These are phyloP conservation scores for Psylliodes chrysocephalus DNA, from an alignment of 2,888 invertebrate species.

Conservation along the genomic window DNA sequence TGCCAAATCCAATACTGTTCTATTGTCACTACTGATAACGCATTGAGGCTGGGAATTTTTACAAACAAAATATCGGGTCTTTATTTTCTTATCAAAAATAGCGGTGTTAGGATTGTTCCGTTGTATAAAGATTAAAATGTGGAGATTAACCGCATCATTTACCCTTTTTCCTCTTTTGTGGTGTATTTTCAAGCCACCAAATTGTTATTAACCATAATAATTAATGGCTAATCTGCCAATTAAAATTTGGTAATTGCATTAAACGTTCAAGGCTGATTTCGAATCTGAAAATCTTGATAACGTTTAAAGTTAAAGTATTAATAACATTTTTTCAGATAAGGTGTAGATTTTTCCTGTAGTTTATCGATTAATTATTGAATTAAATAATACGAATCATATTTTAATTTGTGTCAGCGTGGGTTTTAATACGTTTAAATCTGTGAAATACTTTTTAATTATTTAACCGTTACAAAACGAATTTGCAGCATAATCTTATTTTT, in stretches of 20 bases:
- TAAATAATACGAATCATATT: too few relatives aligned
- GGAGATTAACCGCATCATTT: conserved; percentile 21
- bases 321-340: neutral
- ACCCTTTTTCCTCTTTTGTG: conserved; percentile 14
- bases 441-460: too few relatives aligned
- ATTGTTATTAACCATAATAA: conserved; percentile 4
- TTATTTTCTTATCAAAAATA: conserved; percentile 18
- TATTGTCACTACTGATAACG: conserved; percentile 12
- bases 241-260: conserved; percentile 3
- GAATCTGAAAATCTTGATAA: neutral
- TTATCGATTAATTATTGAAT: neutral
- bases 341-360: neutral
- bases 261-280: neutral
- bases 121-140: conserved; percentile 19
- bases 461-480: too few relatives aligned
- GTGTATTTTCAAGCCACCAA: conserved; percentile 1
- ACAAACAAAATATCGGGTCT: conserved; percentile 14
- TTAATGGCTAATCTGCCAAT: conserved; percentile 4
- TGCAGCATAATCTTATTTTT: too few relatives aligned
- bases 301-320: conserved; percentile 1
- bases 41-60: conserved; percentile 26
- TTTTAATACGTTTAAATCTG: too few relatives aligned
- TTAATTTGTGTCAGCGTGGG: too few relatives aligned
- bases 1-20: conserved; percentile 1
- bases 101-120: conserved; percentile 23